phyloP scores from a whole-genome alignment of 2,888 invertebrate species.

The Orthosia cruda region DNA sequence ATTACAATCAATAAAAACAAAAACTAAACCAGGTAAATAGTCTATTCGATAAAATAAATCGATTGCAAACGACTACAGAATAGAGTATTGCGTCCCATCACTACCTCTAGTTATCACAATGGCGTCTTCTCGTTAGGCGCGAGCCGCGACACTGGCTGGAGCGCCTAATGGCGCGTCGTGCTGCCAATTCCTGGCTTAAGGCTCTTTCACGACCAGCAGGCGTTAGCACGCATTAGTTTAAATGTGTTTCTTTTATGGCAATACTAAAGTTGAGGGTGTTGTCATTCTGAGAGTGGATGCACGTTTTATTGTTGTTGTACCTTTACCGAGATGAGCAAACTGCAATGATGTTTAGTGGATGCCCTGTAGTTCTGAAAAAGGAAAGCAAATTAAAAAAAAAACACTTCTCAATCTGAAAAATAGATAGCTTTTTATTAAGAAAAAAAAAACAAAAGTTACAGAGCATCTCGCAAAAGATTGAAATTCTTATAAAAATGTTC shows the following conservation, averaged over 20 bases:
- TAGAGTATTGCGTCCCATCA: conserved; percentile 64
- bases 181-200: conserved; percentile 68
- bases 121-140: conserved; percentile 69
- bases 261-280: conserved; percentile 54
- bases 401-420: neutral
- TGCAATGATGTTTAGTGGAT: neutral
- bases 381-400: neutral
- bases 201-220: conserved; percentile 68
- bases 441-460: neutral
- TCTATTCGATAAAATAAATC: conserved; percentile 49
- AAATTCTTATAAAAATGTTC: conserved; percentile 6
- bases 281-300: conserved; percentile 39
- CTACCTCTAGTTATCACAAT: conserved; percentile 70
- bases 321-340: neutral
- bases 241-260: conserved; percentile 69
- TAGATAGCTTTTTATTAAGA: neutral
- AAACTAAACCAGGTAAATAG: conserved; percentile 29
- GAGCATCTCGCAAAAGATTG: neutral
- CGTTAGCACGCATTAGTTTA: conserved; percentile 67
- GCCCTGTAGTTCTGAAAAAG: neutral
- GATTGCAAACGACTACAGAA: conserved; percentile 52
- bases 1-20: conserved; percentile 5
- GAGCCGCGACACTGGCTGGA: conserved; percentile 68
- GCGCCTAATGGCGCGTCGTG: conserved; percentile 72
- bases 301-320: conserved; percentile 30